A percentile compares a stretch with the other conserved stretches of the same genome.
phyloP scores from a whole-genome alignment of 2,113 vertebrate genomes.

The Taurulus bubalis region DNA sequence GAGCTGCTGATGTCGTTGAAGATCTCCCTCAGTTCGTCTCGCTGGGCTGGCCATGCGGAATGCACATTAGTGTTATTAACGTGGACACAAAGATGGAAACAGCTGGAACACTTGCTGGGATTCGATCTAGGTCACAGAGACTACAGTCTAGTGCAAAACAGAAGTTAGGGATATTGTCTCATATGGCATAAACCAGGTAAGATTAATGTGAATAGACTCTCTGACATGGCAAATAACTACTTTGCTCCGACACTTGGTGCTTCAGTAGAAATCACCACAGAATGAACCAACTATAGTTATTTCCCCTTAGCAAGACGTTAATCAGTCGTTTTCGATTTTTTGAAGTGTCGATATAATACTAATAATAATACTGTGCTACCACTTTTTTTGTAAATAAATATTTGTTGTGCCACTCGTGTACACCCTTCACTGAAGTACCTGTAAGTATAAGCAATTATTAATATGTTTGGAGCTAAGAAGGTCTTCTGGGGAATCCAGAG shows the following conservation, averaged over 20 bases:
- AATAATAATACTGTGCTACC: too few relatives aligned
- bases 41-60: constrained; percentile 76
- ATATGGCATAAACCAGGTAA: neutral
- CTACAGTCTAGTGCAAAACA: neutral
- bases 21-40: constrained; percentile 87
- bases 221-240: too few relatives aligned
- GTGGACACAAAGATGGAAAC: constrained; percentile 19
- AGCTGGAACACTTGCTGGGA: neutral
- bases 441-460: neutral
- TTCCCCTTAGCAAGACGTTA: neutral
- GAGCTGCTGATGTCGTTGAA: constrained; percentile 92
- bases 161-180: neutral
- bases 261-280: neutral
- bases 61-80: constrained; percentile 13
- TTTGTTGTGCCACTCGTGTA: neutral
- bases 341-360: neutral
- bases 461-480: neutral
- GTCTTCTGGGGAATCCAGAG: neutral
- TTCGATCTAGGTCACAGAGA: constrained; percentile 4
- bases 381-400: neutral
- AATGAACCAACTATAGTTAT: neutral
- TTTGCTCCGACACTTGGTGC: too few relatives aligned
- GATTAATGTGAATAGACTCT: neutral
- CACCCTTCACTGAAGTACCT: neutral
- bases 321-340: neutral